These are phyloP conservation scores for Gracilinanus agilis DNA, from an alignment of 2,113 vertebrate genomes.

Conservation along the genomic window DNA sequence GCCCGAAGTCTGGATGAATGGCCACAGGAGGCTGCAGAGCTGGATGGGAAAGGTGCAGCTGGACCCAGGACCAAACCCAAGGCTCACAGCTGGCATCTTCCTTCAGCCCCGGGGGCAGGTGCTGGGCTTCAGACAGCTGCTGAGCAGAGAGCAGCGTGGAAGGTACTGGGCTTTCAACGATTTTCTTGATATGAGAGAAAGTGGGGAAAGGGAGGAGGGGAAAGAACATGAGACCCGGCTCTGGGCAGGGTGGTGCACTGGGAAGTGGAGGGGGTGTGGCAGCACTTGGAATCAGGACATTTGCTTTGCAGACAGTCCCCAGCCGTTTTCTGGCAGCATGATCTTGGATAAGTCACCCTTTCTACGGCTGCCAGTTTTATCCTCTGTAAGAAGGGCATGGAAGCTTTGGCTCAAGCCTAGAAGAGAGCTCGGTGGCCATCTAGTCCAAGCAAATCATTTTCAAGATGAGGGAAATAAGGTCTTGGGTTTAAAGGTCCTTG, in stretches of 20 bases:
- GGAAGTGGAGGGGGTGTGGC: background rate
- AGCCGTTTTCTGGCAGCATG: background rate
- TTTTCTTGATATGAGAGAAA: background rate
- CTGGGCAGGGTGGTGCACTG: background rate
- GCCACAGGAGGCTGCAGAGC: background rate
- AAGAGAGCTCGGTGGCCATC: background rate
- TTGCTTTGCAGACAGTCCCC: background rate
- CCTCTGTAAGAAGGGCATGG: background rate
- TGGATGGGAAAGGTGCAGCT: background rate
- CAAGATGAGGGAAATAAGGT: background rate
- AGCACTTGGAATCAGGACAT: background rate
- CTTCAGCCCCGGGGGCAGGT: background rate
- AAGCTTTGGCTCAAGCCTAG: too few species aligned
- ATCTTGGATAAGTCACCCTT: background rate
- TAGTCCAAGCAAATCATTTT: background rate
- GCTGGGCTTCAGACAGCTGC: background rate
- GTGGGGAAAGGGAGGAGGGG: background rate
- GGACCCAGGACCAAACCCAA: background rate
- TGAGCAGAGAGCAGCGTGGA: background rate
- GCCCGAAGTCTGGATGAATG: background rate
- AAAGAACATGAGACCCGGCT: background rate
- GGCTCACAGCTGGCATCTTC: background rate
- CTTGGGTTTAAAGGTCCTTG: background rate
- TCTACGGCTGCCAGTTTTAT: background rate
- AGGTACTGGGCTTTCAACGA: background rate